Evolutionary conservation across 2,797 vertebrate species (phyloP), one percentile per base, ranked within the genome.

Genomic region (Mareca strepera): DNA sequence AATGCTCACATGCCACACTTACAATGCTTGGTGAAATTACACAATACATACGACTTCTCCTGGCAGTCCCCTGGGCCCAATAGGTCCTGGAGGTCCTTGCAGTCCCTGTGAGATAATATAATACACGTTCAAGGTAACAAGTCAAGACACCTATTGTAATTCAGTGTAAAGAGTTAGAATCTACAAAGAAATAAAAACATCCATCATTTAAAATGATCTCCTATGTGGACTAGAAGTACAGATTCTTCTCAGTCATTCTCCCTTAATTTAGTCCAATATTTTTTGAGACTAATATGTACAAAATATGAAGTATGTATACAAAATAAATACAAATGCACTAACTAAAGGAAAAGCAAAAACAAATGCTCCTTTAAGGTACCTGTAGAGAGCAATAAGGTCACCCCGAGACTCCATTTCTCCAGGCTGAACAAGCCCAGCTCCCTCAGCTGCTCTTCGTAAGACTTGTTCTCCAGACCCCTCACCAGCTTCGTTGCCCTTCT

Each of bases 41-140:
- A 39, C 23, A 74, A 90, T 96, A 98, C 99, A 94, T 98, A 99
- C 99, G 86, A 95, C 95, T 96, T 99, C 98, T 98, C 99, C 99
- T 69, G 98, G 97, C 68, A 98, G 95, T 96, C 99, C 99, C 86
- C 97, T 98, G 88, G 98, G 98, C 92, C 99, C 99, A 5, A 88
- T 83, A 68, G 98, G 94, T 94, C 99, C 99, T 92, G 97, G 91
- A 80, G 97, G 97, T 92, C 99, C 99, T 96, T 98, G 98, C 44
- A 97, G 98, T 94, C 99, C 99, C 99, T 99, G 97, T 95, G 94
- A 96, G 29, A 93, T 31, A 52, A 95, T 23, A 35, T 4, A 39
- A 64, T 3, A 72, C 16, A 60, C 0, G 5, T 12, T n/a, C 62
- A 35, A 80, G 20, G 25, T 73, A 81, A 41, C 39, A 86, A 59